Conservation (phyloP, 2,113 vertebrate genomes). For the Plotosus lineatus region DNA sequence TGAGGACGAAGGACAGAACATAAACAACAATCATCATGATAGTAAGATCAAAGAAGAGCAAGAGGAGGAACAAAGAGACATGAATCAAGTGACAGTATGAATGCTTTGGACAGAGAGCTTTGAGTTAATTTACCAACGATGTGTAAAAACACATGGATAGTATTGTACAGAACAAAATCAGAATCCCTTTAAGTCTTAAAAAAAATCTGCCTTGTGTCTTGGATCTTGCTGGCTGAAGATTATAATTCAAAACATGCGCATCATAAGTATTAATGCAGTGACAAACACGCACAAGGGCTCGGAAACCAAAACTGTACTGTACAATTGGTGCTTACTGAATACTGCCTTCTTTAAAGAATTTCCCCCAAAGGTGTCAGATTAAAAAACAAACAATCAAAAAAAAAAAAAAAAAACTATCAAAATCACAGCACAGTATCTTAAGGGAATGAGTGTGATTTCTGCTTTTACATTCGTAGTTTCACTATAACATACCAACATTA, state of each 20-base stretch:
- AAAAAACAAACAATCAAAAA: too few relatives aligned
- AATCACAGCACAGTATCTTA: background rate
- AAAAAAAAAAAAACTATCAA: background rate
- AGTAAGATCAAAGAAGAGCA: constrained; percentile 46
- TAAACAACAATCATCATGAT: constrained; percentile 43
- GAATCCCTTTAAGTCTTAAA: background rate
- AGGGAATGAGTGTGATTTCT: background rate
- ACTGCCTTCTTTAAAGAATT: background rate
- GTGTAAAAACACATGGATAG: constrained; percentile 2
- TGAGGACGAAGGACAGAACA: constrained; percentile 39
- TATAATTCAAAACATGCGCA: constrained; percentile 9
- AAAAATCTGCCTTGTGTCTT: constrained; percentile 3
- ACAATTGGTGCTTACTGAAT: constrained; percentile 9
- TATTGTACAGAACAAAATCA: constrained; percentile 7
- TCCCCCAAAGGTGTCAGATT: constrained; percentile 1
- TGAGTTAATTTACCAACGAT: constrained; percentile 32
- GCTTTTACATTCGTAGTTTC: background rate
- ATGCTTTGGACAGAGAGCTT: background rate
- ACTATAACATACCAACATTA: too few relatives aligned
- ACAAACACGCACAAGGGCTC: constrained; percentile 8
- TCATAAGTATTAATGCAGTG: constrained; percentile 1
- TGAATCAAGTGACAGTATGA: constrained; percentile 53
- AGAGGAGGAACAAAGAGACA: constrained; percentile 55
- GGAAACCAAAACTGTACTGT: background rate
- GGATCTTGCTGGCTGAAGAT: background rate